A percentile compares a stretch with the other conserved stretches of the same genome.
Evolutionary conservation across 2,113 vertebrate species (phyloP).

Genomic region (Heterochromis multidens): DNA sequence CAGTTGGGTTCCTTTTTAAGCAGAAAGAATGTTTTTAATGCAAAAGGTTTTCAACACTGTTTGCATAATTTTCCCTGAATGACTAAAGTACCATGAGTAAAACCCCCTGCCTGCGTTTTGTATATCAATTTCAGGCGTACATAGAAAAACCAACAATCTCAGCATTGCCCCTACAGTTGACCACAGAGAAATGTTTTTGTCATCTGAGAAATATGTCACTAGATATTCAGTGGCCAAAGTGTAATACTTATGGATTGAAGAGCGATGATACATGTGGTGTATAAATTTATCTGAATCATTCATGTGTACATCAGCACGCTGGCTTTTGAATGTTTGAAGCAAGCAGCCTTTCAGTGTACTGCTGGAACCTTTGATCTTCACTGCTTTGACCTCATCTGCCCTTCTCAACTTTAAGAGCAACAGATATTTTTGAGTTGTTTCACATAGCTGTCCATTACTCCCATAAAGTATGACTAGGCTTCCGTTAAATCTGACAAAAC

Average conservation of each 20-base stretch:
- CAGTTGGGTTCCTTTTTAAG: accelerated
- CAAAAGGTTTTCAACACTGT: accelerated
- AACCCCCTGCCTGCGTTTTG: accelerated
- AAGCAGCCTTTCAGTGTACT: not conserved
- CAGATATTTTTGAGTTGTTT: not conserved
- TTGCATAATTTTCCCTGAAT: not conserved
- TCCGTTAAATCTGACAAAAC: not conserved
- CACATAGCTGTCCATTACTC: not conserved
- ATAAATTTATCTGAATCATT: not conserved
- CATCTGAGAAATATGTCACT: not conserved
- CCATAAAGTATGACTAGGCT: not conserved
- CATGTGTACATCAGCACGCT: not conserved
- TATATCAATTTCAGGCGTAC: not conserved
- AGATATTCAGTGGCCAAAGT: not conserved
- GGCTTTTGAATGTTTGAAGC: not conserved
- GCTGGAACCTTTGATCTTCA: slow-evolving; percentile 6
- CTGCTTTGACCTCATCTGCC: slow-evolving; percentile 4
- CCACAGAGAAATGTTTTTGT: not conserved
- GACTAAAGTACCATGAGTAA: not conserved
- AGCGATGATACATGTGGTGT: not conserved
- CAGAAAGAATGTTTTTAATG: not conserved
- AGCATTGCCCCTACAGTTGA: not conserved
- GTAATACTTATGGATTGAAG: not conserved
- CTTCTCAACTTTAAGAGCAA: not conserved
- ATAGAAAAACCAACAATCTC: not conserved